Base-by-base conservation (phyloP, 2,888 invertebrate genomes). In the Agonopterix subpropinquella region DNA sequence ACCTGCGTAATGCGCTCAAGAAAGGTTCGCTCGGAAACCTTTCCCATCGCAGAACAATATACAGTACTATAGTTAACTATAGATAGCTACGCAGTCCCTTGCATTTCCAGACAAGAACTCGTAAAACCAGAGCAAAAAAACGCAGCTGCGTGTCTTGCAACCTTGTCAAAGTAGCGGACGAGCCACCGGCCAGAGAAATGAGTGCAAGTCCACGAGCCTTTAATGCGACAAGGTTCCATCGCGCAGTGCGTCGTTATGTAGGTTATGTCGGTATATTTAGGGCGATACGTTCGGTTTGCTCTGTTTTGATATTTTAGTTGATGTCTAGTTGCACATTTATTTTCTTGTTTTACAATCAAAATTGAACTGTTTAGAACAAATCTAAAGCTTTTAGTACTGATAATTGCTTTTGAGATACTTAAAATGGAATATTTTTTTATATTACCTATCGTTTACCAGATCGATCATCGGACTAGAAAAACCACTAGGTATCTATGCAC, bases 111-210 rank as follows among this genome's bases (percentile, higher is more conserved):
- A 74, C 80, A 64, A 65, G 51, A 65, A 66, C 73, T 78, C 70
- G 70, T 80, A 76, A 78, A 80, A 80, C 59, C 65, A 67, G 70
- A 76, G 73, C 77, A 85, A 85, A 84, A 79, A 83, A 80, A 76
- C 67, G 64, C 75, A 73, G 75, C 77, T 73, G 77, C 68, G 57
- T 64, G 11, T 67, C 68, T 73, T 80, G 71, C 73, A 79, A 77
- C 81, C 74, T 70, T 79, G 78, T 80, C 79, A 54, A 69, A 76
- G 67, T 72, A 68, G 64, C 62, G 65, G 58, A 51, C 55, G 59
- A 62, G 57, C 54, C 59, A 60, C 60, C 58, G 62, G 57, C 59
- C 57, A 60, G 61, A 66, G 68, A 70, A 62, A 66, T 64, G 65
- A 58, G 62, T 64, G 59, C 11, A 11, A 5, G 36, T 11, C 36